Base-by-base conservation (phyloP, 1,140 invertebrate species). In the Drosophila mauritiana region DNA sequence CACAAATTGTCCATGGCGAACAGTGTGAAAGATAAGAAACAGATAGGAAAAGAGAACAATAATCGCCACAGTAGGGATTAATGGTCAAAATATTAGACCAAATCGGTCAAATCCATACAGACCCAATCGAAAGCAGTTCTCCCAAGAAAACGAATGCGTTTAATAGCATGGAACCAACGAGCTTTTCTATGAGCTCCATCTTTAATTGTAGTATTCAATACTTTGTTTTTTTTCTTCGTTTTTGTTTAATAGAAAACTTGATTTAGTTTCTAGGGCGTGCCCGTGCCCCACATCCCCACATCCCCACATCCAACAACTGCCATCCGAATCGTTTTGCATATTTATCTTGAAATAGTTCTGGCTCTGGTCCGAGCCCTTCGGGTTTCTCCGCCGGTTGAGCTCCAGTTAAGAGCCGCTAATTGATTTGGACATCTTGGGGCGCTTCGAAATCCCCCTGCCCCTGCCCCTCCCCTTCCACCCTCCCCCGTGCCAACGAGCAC, bases 331-430 rank as follows among this genome's bases (percentile, higher is more conserved):
- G 11, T 11, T 46, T 48, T 37, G 17, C 22, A 43, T 54, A 69
- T 67, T 43, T 27, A 34, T 39, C 42, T 56, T 56, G 22, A 57
- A 40, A 43, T 57, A 53, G 27, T 74, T 62, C 17, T 63, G 22
- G 22, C 36, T n/a, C 31, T 12, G n/a, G 49, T n/a, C 46, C 36
- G 6, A 37, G n/a, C 4, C 34, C 12, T 34, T 39, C 43, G 42
- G 42, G 52, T 70, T 70, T 70, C 67, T 57, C 52, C 52, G 27
- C n/a, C 61, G 51, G 43, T 25, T 48, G 36, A 56, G 70, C 62
- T 77, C 65, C 56, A 73, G 63, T 59, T 79, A 79, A 79, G 54
- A 79, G 55, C 59, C 77, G 77, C 70, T 79, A 59, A 73, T 80
- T 80, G 61, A 79, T 65, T 75, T 48, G 55, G 48, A 75, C 72